Evolutionary conservation across 2,113 vertebrate genomes (phyloP).

Genomic region (Candoia aspera): DNA sequence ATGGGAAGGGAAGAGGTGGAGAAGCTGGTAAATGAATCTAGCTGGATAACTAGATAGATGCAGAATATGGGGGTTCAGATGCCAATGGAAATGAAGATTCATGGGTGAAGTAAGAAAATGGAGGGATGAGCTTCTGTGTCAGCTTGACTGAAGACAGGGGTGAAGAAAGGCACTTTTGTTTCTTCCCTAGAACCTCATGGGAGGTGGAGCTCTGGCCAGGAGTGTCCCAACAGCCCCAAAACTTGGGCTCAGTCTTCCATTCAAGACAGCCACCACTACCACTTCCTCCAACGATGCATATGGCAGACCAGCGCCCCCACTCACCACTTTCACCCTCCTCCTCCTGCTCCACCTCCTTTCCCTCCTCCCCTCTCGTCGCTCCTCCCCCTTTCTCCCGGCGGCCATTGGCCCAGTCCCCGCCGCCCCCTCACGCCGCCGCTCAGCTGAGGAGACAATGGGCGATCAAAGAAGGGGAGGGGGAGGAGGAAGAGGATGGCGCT

Average conservation of each 20-base stretch:
- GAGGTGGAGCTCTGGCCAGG: conserved; percentile 6
- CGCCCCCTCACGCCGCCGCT: conserved; percentile 56
- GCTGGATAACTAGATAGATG: neutral
- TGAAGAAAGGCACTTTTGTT: neutral
- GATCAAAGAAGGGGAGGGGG: conserved; percentile 43
- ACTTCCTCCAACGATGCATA: conserved; percentile 15
- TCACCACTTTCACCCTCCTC: neutral
- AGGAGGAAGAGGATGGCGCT: conserved; percentile 36
- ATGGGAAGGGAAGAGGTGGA: neutral
- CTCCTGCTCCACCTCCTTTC: neutral
- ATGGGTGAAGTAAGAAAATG: neutral
- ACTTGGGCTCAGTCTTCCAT: neutral
- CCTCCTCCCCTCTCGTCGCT: neutral
- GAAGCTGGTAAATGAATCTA: neutral
- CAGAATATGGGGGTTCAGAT: neutral
- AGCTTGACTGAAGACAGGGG: neutral
- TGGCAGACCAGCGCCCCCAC: neutral
- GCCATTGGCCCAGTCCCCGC: conserved; percentile 41
- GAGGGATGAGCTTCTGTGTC: neutral
- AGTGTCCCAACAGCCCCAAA: neutral
- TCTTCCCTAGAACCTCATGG: conserved; percentile 27
- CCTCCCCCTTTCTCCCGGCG: conserved; percentile 45
- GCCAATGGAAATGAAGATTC: neutral
- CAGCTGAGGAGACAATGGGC: conserved; percentile 63
- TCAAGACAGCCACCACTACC: neutral